Evolutionary conservation across 1,140 invertebrate genomes (phyloP), one percentile per base, ranked within the genome.

Genomic region (Octopus bimaculoides): DNA sequence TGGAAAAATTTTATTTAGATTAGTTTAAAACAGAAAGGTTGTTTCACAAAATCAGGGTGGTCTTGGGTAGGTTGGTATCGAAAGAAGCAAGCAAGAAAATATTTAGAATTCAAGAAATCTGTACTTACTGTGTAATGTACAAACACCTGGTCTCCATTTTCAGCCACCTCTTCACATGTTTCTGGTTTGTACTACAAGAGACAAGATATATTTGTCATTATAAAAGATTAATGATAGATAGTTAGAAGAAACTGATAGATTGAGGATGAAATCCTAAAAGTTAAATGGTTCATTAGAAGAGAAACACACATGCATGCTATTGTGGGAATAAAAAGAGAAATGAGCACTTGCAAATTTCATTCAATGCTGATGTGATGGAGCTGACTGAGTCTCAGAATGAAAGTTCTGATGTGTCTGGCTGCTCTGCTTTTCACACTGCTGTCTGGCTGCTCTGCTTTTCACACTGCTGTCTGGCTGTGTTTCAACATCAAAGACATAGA

Each of bases 71-170:
- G 26, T 41, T 41, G 26, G 26, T 41, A 41, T 41, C 0, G 26
- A 41, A 41, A 41, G 2, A 12, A 2, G 1, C 2, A n/a, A 75
- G 75, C 12, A 75, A 75, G 12, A n/a, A 20, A 14, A 75, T 1
- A 56, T 73, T 69, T 20, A 78, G 2, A 20, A 14, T 78, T n/a
- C 17, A 17, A 78, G 20, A 14, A 75, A 41, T 41, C 14, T 17
- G 54, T 17, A 80, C 75, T 80, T 20, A 80, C 79, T 20, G 79
- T 80, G 61, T 80, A 80, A 77, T 80, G 79, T 5, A 80, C 75
- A 20, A 56, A 52, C 14, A 80, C 75, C 54, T 77, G 55, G 61
- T 80, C 79, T 77, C 79, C 79, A 54, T 10, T 76, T 52, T 80
- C 79, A 17, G 79, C 79, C 52, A 77, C 69, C 54, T 54, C n/a